A percentile compares a stretch with the other conserved stretches of the same genome.
These are phyloP conservation scores for Pediacus dermestoides DNA, from an alignment of 2,888 invertebrate species.

Conservation along the genomic window DNA sequence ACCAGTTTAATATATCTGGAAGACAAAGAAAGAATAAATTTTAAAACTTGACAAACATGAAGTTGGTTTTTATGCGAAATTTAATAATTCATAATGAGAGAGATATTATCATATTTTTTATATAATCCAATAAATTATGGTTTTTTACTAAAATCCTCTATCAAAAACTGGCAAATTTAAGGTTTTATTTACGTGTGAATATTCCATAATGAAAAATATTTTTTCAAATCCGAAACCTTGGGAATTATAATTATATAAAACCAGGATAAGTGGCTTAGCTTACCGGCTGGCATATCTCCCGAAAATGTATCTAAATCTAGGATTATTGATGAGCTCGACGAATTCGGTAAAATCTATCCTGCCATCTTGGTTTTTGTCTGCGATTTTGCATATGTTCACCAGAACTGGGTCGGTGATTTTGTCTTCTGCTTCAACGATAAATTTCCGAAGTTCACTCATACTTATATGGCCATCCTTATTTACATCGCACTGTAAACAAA, in stretches of 20 bases:
- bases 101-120: too few relatives aligned
- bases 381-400: conserved; percentile 60
- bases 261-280: too few relatives aligned
- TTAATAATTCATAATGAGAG: too few relatives aligned
- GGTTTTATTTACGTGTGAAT: too few relatives aligned
- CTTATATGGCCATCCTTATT: conserved; percentile 68
- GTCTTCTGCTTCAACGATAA: conserved; percentile 54
- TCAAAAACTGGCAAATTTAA: too few relatives aligned
- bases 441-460: conserved; percentile 59
- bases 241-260: too few relatives aligned
- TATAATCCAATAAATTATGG: too few relatives aligned
- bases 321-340: conserved; percentile 61
- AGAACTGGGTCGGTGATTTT: conserved; percentile 56
- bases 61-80: too few relatives aligned
- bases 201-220: too few relatives aligned
- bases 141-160: too few relatives aligned
- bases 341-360: conserved; percentile 68
- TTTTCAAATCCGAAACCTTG: too few relatives aligned
- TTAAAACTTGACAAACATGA: too few relatives aligned
- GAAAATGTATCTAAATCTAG: conserved; percentile 58
- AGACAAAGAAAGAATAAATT: not conserved
- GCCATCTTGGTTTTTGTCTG: conserved; percentile 63
- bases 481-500: conserved; percentile 59
- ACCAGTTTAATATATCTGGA: conserved; percentile 50
- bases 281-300: conserved; percentile 55